These are phyloP conservation scores for Rhodinocichla rosea DNA, from an alignment of 2,113 vertebrate genomes.

Conservation along the genomic window DNA sequence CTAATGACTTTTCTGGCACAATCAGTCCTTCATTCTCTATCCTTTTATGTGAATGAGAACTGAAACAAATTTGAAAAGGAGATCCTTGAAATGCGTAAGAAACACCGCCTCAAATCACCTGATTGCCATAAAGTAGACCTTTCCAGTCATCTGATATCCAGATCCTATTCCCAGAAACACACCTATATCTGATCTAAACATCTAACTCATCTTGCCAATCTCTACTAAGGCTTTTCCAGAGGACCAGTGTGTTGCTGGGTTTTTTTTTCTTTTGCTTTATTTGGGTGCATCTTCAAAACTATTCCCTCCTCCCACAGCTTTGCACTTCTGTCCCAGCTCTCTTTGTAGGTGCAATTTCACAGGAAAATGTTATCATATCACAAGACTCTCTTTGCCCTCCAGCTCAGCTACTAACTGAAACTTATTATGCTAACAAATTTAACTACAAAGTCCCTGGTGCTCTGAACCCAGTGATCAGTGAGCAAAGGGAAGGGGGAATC, in stretches of 20 bases:
- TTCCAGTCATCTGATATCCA: neutral
- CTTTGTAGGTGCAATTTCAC: slow-evolving; percentile 46
- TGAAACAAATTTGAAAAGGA: neutral
- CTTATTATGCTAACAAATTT: slow-evolving; percentile 52
- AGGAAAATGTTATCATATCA: slow-evolving; percentile 44
- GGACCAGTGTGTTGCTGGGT: neutral
- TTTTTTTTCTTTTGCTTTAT: neutral
- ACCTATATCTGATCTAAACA: neutral
- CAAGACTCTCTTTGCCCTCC: slow-evolving; percentile 38
- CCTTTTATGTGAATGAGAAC: slow-evolving; percentile 22
- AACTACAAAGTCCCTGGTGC: slow-evolving; percentile 34
- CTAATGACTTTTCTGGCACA: slow-evolving; percentile 37
- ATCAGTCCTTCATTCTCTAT: neutral
- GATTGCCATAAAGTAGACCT: neutral
- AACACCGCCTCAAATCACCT: neutral
- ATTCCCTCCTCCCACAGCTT: neutral
- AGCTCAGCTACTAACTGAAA: slow-evolving; percentile 3
- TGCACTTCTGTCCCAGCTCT: neutral
- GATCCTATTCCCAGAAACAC: neutral
- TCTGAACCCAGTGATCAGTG: slow-evolving; percentile 9
- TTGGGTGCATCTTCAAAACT: neutral
- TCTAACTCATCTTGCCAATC: neutral
- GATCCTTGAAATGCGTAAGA: neutral
- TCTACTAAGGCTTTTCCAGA: neutral
- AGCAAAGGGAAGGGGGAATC: neutral